A percentile compares a stretch with the other conserved stretches of the same genome.
These are phyloP conservation scores for Dendroctonus valens DNA, from an alignment of 1,140 invertebrate species.

Conservation along the genomic window DNA sequence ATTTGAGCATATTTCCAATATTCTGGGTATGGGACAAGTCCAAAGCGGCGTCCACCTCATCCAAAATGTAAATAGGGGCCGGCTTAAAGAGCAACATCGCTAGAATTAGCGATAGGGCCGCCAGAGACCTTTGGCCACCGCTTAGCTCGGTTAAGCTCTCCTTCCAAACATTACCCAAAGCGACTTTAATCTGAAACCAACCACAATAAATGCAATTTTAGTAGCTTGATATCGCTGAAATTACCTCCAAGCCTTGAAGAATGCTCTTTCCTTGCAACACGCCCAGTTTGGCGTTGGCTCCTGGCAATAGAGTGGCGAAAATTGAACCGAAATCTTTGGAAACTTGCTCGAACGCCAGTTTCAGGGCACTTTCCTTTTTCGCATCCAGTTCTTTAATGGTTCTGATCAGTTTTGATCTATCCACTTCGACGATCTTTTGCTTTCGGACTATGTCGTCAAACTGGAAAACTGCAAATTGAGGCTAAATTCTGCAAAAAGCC, in stretches of 20 bases:
- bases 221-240: neutral
- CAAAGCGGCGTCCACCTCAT: conserved; percentile 98
- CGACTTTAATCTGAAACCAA: conserved; percentile 72
- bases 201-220: neutral
- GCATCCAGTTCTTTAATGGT: conserved; percentile 87
- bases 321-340: conserved; percentile 96
- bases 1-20: conserved; percentile 93
- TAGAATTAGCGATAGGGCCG: conserved; percentile 94
- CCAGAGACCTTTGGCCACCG: conserved; percentile 94
- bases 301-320: conserved; percentile 87
- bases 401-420: conserved; percentile 77
- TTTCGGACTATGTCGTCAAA: conserved; percentile 80
- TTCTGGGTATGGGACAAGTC: conserved; percentile 99
- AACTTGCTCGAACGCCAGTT: conserved; percentile 79
- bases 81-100: conserved; percentile 97
- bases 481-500: neutral
- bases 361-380: conserved; percentile 81
- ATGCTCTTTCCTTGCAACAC: conserved; percentile 74
- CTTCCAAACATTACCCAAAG: conserved; percentile 94
- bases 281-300: conserved; percentile 80
- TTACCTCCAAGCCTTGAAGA: conserved; percentile 84
- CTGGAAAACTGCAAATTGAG: conserved; percentile 45
- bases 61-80: conserved; percentile 97
- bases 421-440: conserved; percentile 80
- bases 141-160: conserved; percentile 94